These are phyloP conservation scores for Lepus timidus DNA, from an alignment of 2,113 vertebrate genomes.

Conservation along the genomic window DNA sequence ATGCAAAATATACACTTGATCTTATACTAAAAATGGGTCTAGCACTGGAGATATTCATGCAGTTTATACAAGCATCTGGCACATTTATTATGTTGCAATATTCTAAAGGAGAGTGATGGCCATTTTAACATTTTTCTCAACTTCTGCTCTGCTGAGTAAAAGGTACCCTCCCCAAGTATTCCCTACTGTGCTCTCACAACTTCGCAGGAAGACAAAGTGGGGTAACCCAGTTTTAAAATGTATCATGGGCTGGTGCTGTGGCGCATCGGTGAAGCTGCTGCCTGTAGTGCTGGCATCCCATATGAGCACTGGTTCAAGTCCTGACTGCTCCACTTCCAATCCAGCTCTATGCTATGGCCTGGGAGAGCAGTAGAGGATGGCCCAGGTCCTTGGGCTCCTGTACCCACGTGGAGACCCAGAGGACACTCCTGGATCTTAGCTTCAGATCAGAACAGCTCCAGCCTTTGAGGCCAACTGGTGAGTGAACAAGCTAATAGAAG, in stretches of 20 bases:
- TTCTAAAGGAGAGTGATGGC: not conserved
- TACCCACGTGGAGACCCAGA: no score
- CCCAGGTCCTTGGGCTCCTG: no score
- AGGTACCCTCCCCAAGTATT: not conserved
- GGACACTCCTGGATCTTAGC: no score
- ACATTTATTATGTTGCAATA: not conserved
- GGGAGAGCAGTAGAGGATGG: no score
- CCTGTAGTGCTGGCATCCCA: no score
- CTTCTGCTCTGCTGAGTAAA: not conserved
- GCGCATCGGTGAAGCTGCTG: no score
- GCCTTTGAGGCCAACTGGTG: no score
- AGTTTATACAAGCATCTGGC: not conserved
- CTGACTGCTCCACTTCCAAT: no score
- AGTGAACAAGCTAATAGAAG: no score
- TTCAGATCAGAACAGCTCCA: no score
- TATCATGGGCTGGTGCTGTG: not conserved
- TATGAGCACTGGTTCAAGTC: no score
- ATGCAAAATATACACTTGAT: not conserved
- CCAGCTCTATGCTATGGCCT: no score
- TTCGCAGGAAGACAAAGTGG: not conserved
- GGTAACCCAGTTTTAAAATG: not conserved
- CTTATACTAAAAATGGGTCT: not conserved
- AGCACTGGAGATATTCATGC: not conserved
- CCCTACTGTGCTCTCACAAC: not conserved
- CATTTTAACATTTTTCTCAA: not conserved